A percentile compares a stretch with the other conserved stretches of the same genome.
phyloP scores from a whole-genome alignment of 2,797 vertebrate species.

The Babyrousa celebensis region DNA sequence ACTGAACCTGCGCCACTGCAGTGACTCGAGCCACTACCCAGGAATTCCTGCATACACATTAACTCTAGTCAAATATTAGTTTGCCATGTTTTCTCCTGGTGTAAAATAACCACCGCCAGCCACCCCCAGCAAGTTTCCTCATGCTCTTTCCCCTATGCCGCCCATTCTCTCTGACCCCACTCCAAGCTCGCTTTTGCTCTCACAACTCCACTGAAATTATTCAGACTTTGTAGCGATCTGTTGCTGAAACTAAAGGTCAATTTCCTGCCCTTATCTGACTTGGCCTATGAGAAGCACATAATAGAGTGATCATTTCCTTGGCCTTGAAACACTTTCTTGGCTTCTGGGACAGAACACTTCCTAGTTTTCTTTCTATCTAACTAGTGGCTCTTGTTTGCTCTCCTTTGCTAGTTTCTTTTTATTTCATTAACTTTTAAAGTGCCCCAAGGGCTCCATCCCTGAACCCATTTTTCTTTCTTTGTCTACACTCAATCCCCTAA shows the following conservation, averaged over 20 bases:
- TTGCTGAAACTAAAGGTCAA: neutral
- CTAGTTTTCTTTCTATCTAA: neutral
- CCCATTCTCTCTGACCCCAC: neutral
- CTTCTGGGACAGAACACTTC: neutral
- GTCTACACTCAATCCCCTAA: neutral
- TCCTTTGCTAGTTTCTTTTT: neutral
- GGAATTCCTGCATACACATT: neutral
- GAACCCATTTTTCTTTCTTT: neutral
- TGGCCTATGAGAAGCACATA: neutral
- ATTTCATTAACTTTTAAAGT: neutral
- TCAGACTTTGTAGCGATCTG: neutral
- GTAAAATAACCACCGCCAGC: neutral
- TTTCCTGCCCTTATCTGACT: neutral
- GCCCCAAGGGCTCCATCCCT: neutral
- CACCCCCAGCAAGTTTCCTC: neutral
- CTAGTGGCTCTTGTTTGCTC: neutral
- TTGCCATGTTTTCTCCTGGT: neutral
- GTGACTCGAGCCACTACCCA: no score
- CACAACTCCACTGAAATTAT: neutral
- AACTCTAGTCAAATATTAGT: neutral
- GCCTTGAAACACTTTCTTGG: neutral
- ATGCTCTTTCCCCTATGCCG: no score
- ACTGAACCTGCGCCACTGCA: no score
- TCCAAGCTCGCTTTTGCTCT: neutral
- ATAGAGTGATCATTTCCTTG: neutral